Base-by-base conservation (phyloP, 2,797 vertebrate species). In the Acrossocheilus wenchowensis region DNA sequence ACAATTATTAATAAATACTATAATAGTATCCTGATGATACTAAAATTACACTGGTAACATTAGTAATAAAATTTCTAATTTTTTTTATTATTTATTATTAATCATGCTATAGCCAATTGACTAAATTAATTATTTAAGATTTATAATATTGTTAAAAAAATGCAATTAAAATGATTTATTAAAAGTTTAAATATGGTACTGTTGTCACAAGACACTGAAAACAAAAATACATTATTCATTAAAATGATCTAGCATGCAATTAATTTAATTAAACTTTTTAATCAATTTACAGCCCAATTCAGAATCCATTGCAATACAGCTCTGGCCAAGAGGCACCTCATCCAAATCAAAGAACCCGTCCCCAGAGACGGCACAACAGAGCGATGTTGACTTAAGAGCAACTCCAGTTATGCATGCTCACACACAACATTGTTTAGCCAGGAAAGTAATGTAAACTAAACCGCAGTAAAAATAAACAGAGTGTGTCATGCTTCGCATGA, bases 401-500 rank as follows among this genome's bases (percentile, higher is more conserved):
- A 45, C 82, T 50, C 17, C 12, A 71, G 5, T 54, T 54, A 75
- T 81, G 57, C 74, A 74, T 21, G 60, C 50, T 73, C 66, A 83
- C 43, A 52, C 73, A 48, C 43, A 43, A 7, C 36, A 64, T 62
- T 60, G 23, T 64, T 72, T 62, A 73, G 52, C 30, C 43, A 78
- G 7, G 26, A 87, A 79, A 48, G 19, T n/a, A 72, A 66, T 74
- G 23, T 45, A 71, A 85, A 52, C 41, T 45, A 57, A 71, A 45
- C 64, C 5, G 5, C 36, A 60, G 74, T 19, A 78, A 84, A 84
- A 75, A 50, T 57, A 83, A 83, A 74, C 39, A 62, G 62, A 66
- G 4, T 72, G 14, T 26, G 68, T 43, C 68, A 72, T 10, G 36
- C 7, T 48, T 74, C 50, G n/a, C 73, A 79, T 78, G 23, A 57